Conservation (phyloP, 2,797 vertebrate species). For the Sciaenops ocellatus region DNA sequence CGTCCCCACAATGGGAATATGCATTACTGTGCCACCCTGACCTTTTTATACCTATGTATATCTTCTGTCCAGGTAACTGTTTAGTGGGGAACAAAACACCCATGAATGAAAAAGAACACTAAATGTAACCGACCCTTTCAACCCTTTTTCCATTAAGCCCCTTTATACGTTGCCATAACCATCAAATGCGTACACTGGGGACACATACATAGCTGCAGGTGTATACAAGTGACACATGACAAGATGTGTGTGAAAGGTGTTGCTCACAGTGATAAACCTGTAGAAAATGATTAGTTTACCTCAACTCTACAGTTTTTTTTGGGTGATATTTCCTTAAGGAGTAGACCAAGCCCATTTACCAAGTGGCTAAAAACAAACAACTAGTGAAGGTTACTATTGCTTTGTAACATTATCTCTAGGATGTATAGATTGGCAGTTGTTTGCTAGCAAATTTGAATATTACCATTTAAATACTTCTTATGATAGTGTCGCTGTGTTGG, state of each 20-base stretch:
- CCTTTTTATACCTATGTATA: conserved; percentile 9
- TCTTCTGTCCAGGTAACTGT: not conserved
- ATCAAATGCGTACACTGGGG: not conserved
- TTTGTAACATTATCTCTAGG: too few relatives aligned
- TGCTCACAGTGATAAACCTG: not conserved
- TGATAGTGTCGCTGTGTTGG: too few relatives aligned
- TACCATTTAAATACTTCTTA: too few relatives aligned
- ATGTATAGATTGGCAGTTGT: too few relatives aligned
- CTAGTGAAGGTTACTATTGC: too few relatives aligned
- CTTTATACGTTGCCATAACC: not conserved
- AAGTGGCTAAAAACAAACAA: too few relatives aligned
- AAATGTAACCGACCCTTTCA: not conserved
- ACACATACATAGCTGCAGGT: not conserved
- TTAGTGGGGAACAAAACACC: not conserved
- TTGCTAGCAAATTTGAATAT: too few relatives aligned
- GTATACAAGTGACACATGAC: not conserved
- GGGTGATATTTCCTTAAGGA: too few relatives aligned
- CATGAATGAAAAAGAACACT: not conserved
- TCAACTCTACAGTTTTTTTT: not conserved
- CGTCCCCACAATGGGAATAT: not conserved
- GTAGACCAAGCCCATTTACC: too few relatives aligned
- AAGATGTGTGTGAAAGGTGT: not conserved
- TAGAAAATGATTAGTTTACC: not conserved
- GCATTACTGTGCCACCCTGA: conserved; percentile 10
- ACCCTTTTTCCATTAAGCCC: too few relatives aligned